A percentile compares a stretch with the other conserved stretches of the same genome.
Conservation (phyloP, 2,113 vertebrate genomes). For the Lonchura striata region DNA sequence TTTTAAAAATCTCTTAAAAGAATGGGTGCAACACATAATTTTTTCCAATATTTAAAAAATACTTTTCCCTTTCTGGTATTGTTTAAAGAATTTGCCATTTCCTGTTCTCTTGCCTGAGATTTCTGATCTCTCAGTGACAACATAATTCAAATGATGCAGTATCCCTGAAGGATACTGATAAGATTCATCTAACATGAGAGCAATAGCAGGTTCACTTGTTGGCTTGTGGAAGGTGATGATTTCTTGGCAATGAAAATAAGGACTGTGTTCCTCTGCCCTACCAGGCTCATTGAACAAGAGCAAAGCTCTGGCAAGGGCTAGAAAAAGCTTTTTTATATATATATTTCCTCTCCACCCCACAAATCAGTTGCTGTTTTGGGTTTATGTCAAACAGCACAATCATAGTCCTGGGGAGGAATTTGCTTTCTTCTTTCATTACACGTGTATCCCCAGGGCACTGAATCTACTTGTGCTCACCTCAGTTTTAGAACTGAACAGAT, state of each 20-base stretch:
- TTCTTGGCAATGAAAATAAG: neutral
- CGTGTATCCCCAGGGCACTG: neutral
- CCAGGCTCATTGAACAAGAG: neutral
- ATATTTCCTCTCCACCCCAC: neutral
- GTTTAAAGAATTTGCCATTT: neutral
- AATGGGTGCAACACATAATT: neutral
- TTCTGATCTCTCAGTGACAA: neutral
- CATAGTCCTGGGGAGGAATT: neutral
- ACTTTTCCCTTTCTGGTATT: neutral
- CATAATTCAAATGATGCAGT: neutral
- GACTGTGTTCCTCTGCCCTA: neutral
- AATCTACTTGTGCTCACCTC: neutral
- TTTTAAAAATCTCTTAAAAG: neutral
- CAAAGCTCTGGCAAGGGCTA: neutral
- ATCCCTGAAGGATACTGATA: neutral
- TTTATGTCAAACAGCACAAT: neutral
- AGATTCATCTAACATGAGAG: neutral
- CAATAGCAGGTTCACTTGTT: neutral
- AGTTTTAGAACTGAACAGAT: neutral
- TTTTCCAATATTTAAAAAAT: neutral
- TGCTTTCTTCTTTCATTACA: neutral
- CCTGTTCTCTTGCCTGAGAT: neutral
- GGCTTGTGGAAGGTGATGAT: neutral
- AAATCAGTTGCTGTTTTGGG: neutral
- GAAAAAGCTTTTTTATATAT: neutral